Base-by-base conservation (phyloP, 2,888 invertebrate genomes). In the Microctonus aethiopoides region DNA sequence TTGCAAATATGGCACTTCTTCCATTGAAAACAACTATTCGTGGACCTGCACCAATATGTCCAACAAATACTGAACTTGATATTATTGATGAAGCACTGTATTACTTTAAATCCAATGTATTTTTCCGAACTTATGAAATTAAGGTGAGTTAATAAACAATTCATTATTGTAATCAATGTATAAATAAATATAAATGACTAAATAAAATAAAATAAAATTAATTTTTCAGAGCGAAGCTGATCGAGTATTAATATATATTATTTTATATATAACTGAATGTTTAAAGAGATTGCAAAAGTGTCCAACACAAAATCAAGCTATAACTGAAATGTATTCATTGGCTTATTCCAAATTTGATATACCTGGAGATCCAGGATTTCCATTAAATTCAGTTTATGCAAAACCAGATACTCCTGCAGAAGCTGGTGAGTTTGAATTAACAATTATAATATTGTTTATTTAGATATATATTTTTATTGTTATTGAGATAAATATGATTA, bases 31-130 rank as follows among this genome's bases (percentile, higher is more conserved):
- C 99, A 0, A 93, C 94, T 80, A 95, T 92, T 83, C 91, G 98
- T 79, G 99, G 99, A 7, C 99, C 99, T 36, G 98, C 98, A 6
- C 95, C 96, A 10, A 11, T 54, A 41, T 66, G 70, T 51, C 89
- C 89, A 65, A 88, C 88, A 51, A 77, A 83, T 81, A 89, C 88
- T n/a, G 94, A 94, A 56, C 89, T 91, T 76, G 99, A 99, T 87
- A 95, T 99, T 75, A 94, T 99, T 78, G 99, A 99, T 87, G 99
- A 99, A 89, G 96, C 98, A 65, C 89, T 99, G 39, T 95, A 94
- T 83, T 99, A 92, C 87, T 99, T 99, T 87, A 99, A 98, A 89
- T 98, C 99, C 0, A 99, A 99, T 88, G 98, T 99, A 0, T 99
- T 99, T 88, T 99, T 99, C 87, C 92, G 98, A 77, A 98, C 97